Base-by-base conservation (phyloP, 1,140 invertebrate species). In the Drosophila grimshawi region DNA sequence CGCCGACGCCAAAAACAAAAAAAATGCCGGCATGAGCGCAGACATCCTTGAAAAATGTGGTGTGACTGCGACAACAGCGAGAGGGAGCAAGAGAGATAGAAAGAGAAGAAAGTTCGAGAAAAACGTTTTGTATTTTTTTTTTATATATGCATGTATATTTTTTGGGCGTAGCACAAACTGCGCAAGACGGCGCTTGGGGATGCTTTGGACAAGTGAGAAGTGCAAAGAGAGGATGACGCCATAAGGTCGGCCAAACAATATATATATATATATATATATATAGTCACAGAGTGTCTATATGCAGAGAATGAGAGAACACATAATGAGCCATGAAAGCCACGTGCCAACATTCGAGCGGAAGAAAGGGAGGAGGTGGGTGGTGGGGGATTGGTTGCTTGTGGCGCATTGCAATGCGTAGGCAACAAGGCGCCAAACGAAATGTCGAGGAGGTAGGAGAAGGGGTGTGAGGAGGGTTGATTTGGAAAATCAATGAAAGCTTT, bases 271-370 rank as follows among this genome's bases (percentile, higher is more conserved):
- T 49, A 37, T 5, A 57, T 3, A 29, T 7, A 33, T 7, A 51
- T 8, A 46, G 4, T 4, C 8, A 46, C 19, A 59, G 32, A 33
- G 32, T 3, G 3, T 3, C 32, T 3, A 33, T 2, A 4, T 0
- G 30, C 3, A 49, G 19, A 63, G 32, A n/a, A 43, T 1, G 39
- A 39, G 37, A 39, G 1, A 39, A 53, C 53, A 69, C 69, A 82
- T 81, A 85, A 83, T 80, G 81, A 76, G 80, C 81, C 68, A 85
- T 83, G 76, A 83, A 80, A 64, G 76, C 72, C 83, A 86, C 83
- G 83, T 72, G 83, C 76, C 83, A 79, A 61, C 82, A 63, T 65
- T 81, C 49, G 56, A 53, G 33, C 19, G 32, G 45, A 10, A 43
- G 43, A 4, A 60, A 35, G 8, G 37, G 30, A 4, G n/a, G 32